Evolutionary conservation across 2,113 vertebrate species (phyloP), one percentile per base, ranked within the genome.

Genomic region (Coracopsis vasa): DNA sequence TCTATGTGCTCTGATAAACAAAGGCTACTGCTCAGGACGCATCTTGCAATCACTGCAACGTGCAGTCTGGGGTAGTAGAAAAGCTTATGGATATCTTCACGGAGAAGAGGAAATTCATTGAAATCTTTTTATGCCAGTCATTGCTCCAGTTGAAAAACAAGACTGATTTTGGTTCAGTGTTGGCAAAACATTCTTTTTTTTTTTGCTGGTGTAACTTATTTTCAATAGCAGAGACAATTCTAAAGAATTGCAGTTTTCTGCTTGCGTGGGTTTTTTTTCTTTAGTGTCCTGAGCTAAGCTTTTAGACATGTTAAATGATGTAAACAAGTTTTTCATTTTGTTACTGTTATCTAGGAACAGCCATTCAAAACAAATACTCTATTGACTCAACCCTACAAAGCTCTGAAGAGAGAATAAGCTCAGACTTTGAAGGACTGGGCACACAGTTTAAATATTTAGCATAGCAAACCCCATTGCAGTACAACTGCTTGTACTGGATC

Each of bases 361-460:
- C 45, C 54, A 74, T 86, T 92, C 82, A 92, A 90, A 96, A 90
- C 82, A 90, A 97, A 86, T 80, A 90, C 24, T 42, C 90, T 92
- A 84, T 93, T 95, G 94, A 88, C 61, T 92, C 80, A 79, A 31
- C 11, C 51, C 69, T 93, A 29, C 66, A 95, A 93, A 88, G 74
- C 87, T 86, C 60, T 93, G 81, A 90, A 83, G 50, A 61, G 56
- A 93, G 65, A 92, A 51, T 93, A 86, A 95, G 31, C 61, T 78
- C 45, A 45, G 71, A 47, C 29, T 64, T 88, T 51, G 90, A 90
- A 90, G 73, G 77, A 88, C 86, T 92, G 86, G 75, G 60, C 75
- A 86, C 54, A 13, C 45, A 90, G 67, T 78, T 93, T 62, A 96
- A 92, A 86, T 96, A 93, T 64, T 96, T 96, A 93, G 94, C 86